These are phyloP conservation scores for Oncorhynchus clarkii DNA, from an alignment of 2,113 vertebrate genomes.

Conservation along the genomic window DNA sequence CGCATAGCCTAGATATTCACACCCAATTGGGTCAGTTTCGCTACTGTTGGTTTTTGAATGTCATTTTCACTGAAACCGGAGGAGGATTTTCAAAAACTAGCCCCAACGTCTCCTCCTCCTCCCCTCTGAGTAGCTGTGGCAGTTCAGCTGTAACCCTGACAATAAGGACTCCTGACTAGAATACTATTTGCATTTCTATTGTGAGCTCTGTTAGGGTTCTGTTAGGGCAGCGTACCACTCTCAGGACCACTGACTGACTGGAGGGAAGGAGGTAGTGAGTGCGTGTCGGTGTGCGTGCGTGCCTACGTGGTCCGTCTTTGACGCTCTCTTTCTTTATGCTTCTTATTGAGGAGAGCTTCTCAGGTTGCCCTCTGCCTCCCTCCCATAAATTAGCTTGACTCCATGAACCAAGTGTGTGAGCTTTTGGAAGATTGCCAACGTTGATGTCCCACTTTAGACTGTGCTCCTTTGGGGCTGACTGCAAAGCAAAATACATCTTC, in stretches of 20 bases:
- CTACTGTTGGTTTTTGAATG: constrained; percentile 2
- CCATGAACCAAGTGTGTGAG: background rate
- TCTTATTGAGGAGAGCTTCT: background rate
- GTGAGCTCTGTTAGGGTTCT: constrained; percentile 36
- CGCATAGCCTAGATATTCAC: background rate
- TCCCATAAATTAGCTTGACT: background rate
- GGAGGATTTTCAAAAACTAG: background rate
- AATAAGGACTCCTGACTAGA: constrained; percentile 42
- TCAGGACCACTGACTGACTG: background rate
- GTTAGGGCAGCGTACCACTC: constrained; percentile 17
- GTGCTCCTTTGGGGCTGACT: background rate
- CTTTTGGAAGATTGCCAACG: constrained; percentile 30
- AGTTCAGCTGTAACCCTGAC: constrained; percentile 49
- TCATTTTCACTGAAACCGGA: constrained; percentile 30
- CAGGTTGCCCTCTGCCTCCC: background rate
- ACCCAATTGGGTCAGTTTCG: constrained; percentile 27
- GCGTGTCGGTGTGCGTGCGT: too few species aligned
- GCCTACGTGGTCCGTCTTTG: too few species aligned
- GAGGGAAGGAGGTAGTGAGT: background rate
- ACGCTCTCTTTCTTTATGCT: background rate
- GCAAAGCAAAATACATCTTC: constrained; percentile 31
- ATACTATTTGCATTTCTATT: constrained; percentile 58
- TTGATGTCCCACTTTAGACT: constrained; percentile 11
- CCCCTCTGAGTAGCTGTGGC: constrained; percentile 42
- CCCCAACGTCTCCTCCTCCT: background rate